Evolutionary conservation across 2,888 invertebrate species (phyloP).

Genomic region (Pyrrhosoma nymphula): DNA sequence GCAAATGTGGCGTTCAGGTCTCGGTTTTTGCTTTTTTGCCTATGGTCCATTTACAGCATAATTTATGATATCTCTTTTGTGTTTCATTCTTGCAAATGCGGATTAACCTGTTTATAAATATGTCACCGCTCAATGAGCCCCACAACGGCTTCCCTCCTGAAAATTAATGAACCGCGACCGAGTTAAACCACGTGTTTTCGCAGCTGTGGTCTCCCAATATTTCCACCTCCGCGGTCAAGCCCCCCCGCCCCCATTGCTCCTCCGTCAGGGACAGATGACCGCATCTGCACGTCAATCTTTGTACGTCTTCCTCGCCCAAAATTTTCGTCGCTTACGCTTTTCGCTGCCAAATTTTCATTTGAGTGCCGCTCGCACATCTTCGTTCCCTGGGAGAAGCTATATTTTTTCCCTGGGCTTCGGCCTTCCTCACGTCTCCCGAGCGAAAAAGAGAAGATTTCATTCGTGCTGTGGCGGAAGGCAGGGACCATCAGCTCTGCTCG

Average conservation of each 20-base stretch:
- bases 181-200: neutral
- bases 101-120: neutral
- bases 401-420: no score
- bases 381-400: neutral
- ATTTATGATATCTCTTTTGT: neutral
- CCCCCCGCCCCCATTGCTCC: neutral
- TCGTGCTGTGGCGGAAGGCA: neutral
- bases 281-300: neutral
- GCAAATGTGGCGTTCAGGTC: no score
- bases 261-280: neutral
- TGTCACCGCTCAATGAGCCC: neutral
- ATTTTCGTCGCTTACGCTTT: no score
- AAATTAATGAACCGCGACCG: neutral
- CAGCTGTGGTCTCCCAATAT: neutral
- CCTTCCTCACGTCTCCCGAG: neutral
- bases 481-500: slow-evolving; percentile 19
- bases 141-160: neutral
- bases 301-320: neutral
- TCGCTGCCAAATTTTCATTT: neutral
- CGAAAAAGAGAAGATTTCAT: slow-evolving; percentile 44
- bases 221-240: neutral
- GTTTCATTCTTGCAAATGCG: neutral
- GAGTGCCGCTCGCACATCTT: neutral
- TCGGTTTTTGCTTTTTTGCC: no score
- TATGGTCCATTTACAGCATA: neutral